phyloP scores from a whole-genome alignment of 2,888 invertebrate genomes.

The Hypomecis atomaria region DNA sequence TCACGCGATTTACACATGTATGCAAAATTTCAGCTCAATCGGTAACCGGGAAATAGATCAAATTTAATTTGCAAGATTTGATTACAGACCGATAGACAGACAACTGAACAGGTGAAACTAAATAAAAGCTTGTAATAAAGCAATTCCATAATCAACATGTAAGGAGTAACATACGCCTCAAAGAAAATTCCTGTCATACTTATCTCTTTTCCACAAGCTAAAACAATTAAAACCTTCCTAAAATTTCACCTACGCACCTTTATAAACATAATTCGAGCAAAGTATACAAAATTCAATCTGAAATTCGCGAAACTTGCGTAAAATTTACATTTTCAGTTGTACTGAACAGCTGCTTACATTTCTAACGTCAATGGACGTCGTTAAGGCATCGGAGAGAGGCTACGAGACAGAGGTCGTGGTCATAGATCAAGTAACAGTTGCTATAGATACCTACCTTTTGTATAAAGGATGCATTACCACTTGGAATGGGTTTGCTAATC shows the following conservation, averaged over 20 bases:
- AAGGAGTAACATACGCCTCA: neutral
- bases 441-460: neutral
- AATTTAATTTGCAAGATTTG: too few species aligned
- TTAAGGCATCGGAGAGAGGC: constrained; percentile 27
- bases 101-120: too few species aligned
- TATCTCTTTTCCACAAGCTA: neutral
- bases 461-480: too few species aligned
- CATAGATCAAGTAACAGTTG: constrained; percentile 2
- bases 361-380: constrained; percentile 21
- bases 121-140: too few species aligned
- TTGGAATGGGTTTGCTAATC: constrained; percentile 8
- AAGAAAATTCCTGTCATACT: neutral
- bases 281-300: neutral
- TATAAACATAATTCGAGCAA: too few species aligned
- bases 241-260: neutral
- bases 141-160: too few species aligned
- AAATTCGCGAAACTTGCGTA: neutral
- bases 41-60: too few species aligned
- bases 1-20: too few species aligned
- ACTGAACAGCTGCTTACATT: constrained; percentile 1
- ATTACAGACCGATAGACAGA: too few species aligned
- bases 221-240: neutral
- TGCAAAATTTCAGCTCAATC: too few species aligned
- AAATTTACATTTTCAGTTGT: neutral
- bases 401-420: constrained; percentile 10